These are phyloP conservation scores for Pecten maximus DNA, from an alignment of 2,888 invertebrate species.

Conservation along the genomic window DNA sequence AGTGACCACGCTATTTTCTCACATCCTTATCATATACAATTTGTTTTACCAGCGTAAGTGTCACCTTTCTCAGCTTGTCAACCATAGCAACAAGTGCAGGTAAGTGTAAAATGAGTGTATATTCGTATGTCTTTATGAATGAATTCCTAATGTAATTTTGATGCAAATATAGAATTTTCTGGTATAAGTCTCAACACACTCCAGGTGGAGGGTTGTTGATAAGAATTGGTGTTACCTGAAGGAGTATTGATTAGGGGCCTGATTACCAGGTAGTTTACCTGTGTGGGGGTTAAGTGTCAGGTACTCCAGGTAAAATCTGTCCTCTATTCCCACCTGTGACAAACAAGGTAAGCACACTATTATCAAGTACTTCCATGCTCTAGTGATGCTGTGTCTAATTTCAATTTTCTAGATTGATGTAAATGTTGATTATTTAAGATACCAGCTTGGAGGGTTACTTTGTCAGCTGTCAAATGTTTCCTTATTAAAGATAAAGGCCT, in stretches of 20 bases:
- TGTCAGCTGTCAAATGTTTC: no score
- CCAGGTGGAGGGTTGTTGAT: not conserved
- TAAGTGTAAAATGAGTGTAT: not conserved
- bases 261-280: slow-evolving; percentile 21
- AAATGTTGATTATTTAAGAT: not conserved
- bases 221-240: not conserved
- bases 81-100: not conserved
- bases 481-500: no score
- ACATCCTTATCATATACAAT: not conserved
- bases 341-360: not conserved
- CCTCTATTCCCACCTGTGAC: not conserved
- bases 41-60: not conserved
- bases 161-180: not conserved
- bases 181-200: not conserved
- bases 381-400: not conserved
- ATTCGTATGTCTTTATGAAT: not conserved
- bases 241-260: slow-evolving; percentile 1
- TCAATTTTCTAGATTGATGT: not conserved
- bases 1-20: slow-evolving; percentile 8
- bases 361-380: not conserved
- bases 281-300: slow-evolving; percentile 24
- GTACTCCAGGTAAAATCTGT: not conserved
- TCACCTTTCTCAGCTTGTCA: not conserved
- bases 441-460: not conserved
- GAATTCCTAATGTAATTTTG: not conserved